These are phyloP conservation scores for Sabatieria punctata DNA, from an alignment of 2,888 invertebrate genomes.

Conservation along the genomic window DNA sequence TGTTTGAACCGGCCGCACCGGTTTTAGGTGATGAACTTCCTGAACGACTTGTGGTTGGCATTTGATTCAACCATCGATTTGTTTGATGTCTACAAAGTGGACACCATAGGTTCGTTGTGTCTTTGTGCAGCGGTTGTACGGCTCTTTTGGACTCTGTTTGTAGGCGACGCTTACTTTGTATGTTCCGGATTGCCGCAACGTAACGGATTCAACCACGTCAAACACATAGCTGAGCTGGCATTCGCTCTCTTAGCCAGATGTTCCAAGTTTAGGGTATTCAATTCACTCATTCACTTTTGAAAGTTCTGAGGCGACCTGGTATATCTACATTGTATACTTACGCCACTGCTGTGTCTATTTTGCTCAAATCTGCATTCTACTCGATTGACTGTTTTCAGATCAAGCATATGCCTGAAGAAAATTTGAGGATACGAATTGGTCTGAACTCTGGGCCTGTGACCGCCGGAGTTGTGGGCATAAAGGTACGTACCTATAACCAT, in stretches of 20 bases:
- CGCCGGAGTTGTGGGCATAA: not conserved
- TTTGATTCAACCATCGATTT: not conserved
- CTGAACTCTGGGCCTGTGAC: not conserved
- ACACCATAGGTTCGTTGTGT: not conserved
- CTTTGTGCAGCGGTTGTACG: not conserved
- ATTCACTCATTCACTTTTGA: too few relatives aligned
- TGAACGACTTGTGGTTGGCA: slow-evolving; percentile 4
- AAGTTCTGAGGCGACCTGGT: too few relatives aligned
- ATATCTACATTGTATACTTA: too few relatives aligned
- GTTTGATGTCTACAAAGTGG: too few relatives aligned
- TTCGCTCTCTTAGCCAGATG: not conserved
- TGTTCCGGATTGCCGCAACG: not conserved
- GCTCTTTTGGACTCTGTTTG: too few relatives aligned
- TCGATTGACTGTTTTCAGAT: too few relatives aligned
- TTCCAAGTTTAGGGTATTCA: not conserved
- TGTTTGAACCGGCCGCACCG: too few relatives aligned
- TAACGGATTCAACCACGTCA: not conserved
- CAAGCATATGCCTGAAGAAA: not conserved
- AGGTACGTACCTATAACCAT: too few relatives aligned
- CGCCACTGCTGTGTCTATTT: too few relatives aligned
- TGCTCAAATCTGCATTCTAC: too few relatives aligned
- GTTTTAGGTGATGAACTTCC: slow-evolving; percentile 1
- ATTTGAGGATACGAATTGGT: not conserved
- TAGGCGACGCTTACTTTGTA: not conserved
- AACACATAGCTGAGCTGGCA: not conserved